A percentile compares a stretch with the other conserved stretches of the same genome.
Conservation (phyloP, 2,888 invertebrate species). For the Monopis laevigella region DNA sequence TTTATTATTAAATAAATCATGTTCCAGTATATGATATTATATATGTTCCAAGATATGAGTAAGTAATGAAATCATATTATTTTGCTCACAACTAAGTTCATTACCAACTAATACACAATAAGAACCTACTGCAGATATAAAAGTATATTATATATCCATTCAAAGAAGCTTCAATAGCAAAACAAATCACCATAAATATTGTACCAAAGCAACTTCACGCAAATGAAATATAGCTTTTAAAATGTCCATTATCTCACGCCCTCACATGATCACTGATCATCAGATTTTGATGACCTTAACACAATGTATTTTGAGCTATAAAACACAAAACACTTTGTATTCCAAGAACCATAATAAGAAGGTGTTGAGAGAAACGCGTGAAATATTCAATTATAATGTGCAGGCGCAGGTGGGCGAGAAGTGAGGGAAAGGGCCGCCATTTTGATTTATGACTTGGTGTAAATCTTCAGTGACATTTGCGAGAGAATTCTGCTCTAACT, state of each 20-base stretch:
- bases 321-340: slow-evolving; percentile 56
- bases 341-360: slow-evolving; percentile 35
- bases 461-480: slow-evolving; percentile 63
- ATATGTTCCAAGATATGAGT: too few species aligned
- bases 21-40: too few species aligned
- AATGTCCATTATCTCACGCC: slow-evolving; percentile 58
- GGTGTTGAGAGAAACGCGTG: slow-evolving; percentile 63
- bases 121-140: too few species aligned
- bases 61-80: too few species aligned
- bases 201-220: slow-evolving; percentile 44
- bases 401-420: slow-evolving; percentile 48
- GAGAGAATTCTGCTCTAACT: slow-evolving; percentile 27
- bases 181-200: slow-evolving; percentile 64
- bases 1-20: too few species aligned
- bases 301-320: slow-evolving; percentile 53
- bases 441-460: slow-evolving; percentile 62
- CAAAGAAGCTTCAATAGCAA: slow-evolving; percentile 34
- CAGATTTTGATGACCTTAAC: slow-evolving; percentile 60
- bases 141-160: too few species aligned
- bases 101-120: too few species aligned
- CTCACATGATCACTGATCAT: slow-evolving; percentile 59
- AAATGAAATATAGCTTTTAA: slow-evolving; percentile 64
- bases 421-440: slow-evolving; percentile 39
- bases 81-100: too few species aligned
- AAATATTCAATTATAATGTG: slow-evolving; percentile 65